These are phyloP conservation scores for Mesodorylaimus sp. DNA, from an alignment of 2,888 invertebrate species.

Conservation along the genomic window DNA sequence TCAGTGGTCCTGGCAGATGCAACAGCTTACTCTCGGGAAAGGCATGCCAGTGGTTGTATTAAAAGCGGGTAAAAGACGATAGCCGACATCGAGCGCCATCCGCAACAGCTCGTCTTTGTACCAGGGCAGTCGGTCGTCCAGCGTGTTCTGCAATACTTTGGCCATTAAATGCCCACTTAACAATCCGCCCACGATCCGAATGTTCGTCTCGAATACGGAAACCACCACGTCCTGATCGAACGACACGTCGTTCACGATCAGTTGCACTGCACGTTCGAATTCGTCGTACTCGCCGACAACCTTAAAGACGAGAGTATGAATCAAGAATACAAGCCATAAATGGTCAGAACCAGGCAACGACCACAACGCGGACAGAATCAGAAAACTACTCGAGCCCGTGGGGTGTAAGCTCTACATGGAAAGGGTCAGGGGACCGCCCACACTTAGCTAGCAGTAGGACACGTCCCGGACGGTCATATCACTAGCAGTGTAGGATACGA, in stretches of 20 bases:
- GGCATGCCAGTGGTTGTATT: constrained; percentile 94
- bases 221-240: constrained; percentile 88
- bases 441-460: too few relatives aligned
- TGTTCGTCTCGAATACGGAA: constrained; percentile 95
- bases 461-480: too few relatives aligned
- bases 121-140: constrained; percentile 34
- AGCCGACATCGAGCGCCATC: constrained; percentile 79
- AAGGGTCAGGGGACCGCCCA: too few relatives aligned
- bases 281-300: constrained; percentile 76
- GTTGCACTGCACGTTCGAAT: constrained; percentile 71
- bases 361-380: too few relatives aligned
- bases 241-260: constrained; percentile 63
- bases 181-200: constrained; percentile 83
- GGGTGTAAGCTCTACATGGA: too few relatives aligned
- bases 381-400: too few relatives aligned
- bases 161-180: constrained; percentile 78
- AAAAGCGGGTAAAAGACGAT: constrained; percentile 81
- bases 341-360: not conserved
- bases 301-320: constrained; percentile 25
- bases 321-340: not conserved
- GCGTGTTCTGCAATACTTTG: constrained; percentile 54
- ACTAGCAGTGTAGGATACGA: too few relatives aligned
- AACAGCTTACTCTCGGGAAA: constrained; percentile 56
- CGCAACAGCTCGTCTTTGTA: constrained; percentile 59
- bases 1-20: too few relatives aligned